Conservation (phyloP, 1,140 invertebrate genomes). For the Solenopsis fugax region DNA sequence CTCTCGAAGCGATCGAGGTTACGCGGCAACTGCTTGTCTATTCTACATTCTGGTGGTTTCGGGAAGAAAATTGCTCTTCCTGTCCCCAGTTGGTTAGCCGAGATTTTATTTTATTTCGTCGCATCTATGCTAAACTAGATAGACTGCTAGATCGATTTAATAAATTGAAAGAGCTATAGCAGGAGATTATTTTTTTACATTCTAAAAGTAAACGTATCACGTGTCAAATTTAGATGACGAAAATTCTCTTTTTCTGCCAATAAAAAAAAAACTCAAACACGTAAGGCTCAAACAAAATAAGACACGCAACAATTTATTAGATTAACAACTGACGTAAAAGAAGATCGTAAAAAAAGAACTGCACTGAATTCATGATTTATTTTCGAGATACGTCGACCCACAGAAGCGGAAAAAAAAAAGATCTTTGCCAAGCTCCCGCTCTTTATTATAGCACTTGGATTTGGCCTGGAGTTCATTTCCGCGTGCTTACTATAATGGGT, state of each 20-base stretch:
- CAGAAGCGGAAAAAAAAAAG: slow-evolving; percentile 55
- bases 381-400: not conserved
- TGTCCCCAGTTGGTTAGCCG: not conserved
- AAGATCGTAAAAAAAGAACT: too few relatives aligned
- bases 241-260: not conserved
- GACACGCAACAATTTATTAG: not conserved
- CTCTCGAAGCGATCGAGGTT: slow-evolving; percentile 65
- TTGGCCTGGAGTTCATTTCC: slow-evolving; percentile 80
- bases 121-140: not conserved
- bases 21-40: slow-evolving; percentile 31
- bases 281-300: not conserved
- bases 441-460: slow-evolving; percentile 81
- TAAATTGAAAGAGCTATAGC: not conserved
- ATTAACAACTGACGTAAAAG: not conserved
- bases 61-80: slow-evolving; percentile 19
- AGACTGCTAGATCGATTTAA: not conserved
- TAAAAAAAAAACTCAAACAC: not conserved
- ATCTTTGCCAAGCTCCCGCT: slow-evolving; percentile 75
- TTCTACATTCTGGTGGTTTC: slow-evolving; percentile 44
- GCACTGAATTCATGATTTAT: not conserved
- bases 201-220: not conserved
- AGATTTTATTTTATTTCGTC: not conserved
- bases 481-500: slow-evolving; percentile 76
- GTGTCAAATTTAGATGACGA: not conserved
- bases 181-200: not conserved